Evolutionary conservation across 2,888 invertebrate genomes (phyloP).

Genomic region (Drosophila atripex): DNA sequence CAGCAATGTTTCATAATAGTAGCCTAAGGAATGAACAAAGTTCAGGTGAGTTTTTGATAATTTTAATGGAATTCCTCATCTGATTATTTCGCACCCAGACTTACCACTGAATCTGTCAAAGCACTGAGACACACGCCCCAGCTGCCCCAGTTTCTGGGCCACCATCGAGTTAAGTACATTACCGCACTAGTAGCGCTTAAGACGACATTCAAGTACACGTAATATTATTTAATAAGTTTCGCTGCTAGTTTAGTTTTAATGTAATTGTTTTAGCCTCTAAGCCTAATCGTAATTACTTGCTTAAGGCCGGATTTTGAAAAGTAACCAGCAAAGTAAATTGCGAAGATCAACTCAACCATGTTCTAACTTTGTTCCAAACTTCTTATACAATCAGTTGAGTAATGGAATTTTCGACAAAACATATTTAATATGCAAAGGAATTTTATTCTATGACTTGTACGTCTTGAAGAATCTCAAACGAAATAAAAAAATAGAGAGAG

Average conservation of each 20-base stretch:
- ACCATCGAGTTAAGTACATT: constrained; percentile 70
- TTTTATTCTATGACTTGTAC: constrained; percentile 57
- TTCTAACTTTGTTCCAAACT: constrained; percentile 56
- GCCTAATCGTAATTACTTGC: constrained; percentile 52
- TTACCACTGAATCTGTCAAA: constrained; percentile 95
- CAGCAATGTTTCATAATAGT: constrained; percentile 82
- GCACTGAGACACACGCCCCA: constrained; percentile 85
- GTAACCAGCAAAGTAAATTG: constrained; percentile 12
- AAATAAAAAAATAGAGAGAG: constrained; percentile 33
- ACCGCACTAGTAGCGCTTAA: constrained; percentile 70
- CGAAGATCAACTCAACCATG: constrained; percentile 42
- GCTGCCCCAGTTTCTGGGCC: constrained; percentile 60
- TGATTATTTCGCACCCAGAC: constrained; percentile 87
- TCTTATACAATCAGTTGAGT: constrained; percentile 52
- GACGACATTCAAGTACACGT: constrained; percentile 66
- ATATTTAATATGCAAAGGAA: constrained; percentile 53
- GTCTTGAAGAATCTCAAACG: constrained; percentile 81
- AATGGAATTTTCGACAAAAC: constrained; percentile 46
- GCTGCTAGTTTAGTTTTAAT: constrained; percentile 70
- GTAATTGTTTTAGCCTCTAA: constrained; percentile 67
- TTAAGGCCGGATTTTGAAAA: constrained; percentile 55
- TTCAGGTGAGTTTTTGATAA: constrained; percentile 77
- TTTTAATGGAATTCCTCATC: not conserved
- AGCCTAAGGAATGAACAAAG: constrained; percentile 84
- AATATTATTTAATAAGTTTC: constrained; percentile 63